Conservation (phyloP, 53 echinoderm and acorn worm species). For the Luidia sarsii region DNA sequence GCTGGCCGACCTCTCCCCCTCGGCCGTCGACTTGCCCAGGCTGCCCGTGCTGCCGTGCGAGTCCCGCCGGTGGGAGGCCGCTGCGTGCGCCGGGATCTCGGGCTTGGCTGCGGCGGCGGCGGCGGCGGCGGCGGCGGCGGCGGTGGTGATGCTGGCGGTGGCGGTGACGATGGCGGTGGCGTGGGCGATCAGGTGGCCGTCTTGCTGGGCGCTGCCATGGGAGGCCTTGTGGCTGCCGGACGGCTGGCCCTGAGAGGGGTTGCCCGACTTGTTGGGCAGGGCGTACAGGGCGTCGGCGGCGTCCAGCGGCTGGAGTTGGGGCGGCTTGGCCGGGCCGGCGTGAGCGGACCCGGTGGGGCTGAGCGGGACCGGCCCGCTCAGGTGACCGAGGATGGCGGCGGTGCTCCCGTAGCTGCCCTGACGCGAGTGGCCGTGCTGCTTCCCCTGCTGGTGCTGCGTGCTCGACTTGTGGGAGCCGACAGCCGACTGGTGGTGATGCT, state of each 20-base stretch:
- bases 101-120: constrained; percentile 24
- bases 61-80: constrained; percentile 3
- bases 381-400: constrained; percentile 34
- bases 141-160: constrained; percentile 5
- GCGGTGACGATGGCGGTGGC: constrained; percentile 7
- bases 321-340: constrained; percentile 3
- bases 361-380: background rate
- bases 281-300: constrained; percentile 17
- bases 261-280: background rate
- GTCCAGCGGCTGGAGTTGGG: background rate
- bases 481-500: no score
- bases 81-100: constrained; percentile 20
- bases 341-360: background rate
- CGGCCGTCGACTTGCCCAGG: background rate
- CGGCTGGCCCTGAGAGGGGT: background rate
- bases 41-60: constrained; percentile 37
- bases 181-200: no score
- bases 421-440: constrained; percentile 44
- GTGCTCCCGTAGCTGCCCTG: constrained; percentile 49
- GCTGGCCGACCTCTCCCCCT: constrained; percentile 27
- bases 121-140: no score
- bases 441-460: constrained; percentile 39
- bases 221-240: constrained; percentile 19
- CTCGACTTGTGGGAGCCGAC: background rate
- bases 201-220: constrained; percentile 13